Evolutionary conservation across 64 coral and sea anemone species (phyloP), one percentile per base, ranked within the genome.

Genomic region (Astreopora myriophthalma): DNA sequence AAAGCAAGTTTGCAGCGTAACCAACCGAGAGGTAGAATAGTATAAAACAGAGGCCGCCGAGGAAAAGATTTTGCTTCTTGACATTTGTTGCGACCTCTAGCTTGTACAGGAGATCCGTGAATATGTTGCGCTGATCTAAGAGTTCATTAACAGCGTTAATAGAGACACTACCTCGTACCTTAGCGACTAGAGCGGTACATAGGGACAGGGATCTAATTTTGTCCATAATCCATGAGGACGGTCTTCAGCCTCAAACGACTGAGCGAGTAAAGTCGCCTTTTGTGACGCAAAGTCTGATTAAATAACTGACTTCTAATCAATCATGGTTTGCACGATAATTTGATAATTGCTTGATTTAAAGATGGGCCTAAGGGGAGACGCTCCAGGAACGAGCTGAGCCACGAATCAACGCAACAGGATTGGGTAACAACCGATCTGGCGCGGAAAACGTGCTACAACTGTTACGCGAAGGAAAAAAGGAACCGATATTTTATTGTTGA

Each of bases 21-120:
- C 97, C 97, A 78, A 95, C 52, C 17, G 91, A 80, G 19, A 99
- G 83, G 30, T 99, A 99, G 28, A 93, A 30, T 13, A 96, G 55
- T 9, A 90, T 72, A 90, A 99, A 90, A 16, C 90, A 83, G n/a
- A 96, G 61, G 13, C 93, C 35, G 5, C 67, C 74, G 2, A 93
- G 83, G 34, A 99, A 74, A 22, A 94, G 87, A 3, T 78, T 90
- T 7, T 88, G 88, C 67, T 84, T 89, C 16, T 75, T 87, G 58
- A 97, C 49, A n/a, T 64, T 79, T n/a, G 92, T 97, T 32, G 77
- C 71, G 66, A 35, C 71, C 66, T 97, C 95, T n/a, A 97, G 77
- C 83, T 93, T 97, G 34, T 87, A 66, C 29, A 97, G 51, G 25
- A 97, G 42, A 67, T 80, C 88, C 17, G 91, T 97, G 16, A 97